Base-by-base conservation (phyloP, 2,888 invertebrate genomes). In the Xestia xanthographa region DNA sequence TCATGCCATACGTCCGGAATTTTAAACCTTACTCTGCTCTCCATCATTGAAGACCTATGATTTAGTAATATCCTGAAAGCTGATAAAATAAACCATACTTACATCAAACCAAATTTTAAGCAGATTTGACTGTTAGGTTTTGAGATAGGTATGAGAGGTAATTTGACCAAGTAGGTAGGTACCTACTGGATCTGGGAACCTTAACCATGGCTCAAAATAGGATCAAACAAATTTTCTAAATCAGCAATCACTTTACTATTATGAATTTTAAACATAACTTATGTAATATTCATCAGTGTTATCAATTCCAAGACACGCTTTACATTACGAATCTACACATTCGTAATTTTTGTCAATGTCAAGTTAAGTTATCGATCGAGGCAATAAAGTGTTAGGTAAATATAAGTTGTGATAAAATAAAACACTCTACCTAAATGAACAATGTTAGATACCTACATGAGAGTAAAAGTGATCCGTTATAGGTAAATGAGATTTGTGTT, bases 301-400 rank as follows among this genome's bases (percentile, higher is more conserved):
- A 79, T 75, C 75, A 58, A 26, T 81, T 38, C 56, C 38, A 38
- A 63, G 26, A 14, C 53, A 48, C 22, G 60, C 29, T 66, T 5
- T 48, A 48, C 41, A 41, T 41, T 41, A 41, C 41, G 41, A 41
- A 41, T 41, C 41, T 41, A 41, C 41, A 41, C 41, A 70, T 72
- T 58, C 9, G 45, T 58, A 43, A 50, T 34, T 72, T 77, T 77
- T 2, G 38, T 79, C 62, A 71, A 71, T 77, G 43, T 58, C 80
- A 80, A 56, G 56, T 56, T 26, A 53, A 63, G 43, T 81, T 75
- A 67, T 79, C 80, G 38, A 80, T 74, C 20, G 20, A 34, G 22
- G 66, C 38, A 56, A 78, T 62, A 53, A 26, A 45, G 34, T 72
- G 48, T 22, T 12, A 26, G 3, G 34, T 34, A 34, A 26, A 34